Base-by-base conservation (phyloP, 2,797 vertebrate species). In the Sciurus carolinensis region DNA sequence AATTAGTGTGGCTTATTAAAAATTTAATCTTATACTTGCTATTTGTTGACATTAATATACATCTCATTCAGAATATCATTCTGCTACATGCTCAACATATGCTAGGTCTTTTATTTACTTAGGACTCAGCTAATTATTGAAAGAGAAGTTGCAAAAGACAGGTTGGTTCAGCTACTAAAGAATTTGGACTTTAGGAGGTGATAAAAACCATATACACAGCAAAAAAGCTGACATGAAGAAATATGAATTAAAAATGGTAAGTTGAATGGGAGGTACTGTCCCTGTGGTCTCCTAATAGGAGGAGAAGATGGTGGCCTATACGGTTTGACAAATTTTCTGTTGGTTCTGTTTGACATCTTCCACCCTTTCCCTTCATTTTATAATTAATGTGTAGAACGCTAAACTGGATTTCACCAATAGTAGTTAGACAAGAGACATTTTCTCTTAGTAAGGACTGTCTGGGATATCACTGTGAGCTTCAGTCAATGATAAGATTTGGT, bases 321-420 rank as follows among this genome's bases (percentile, higher is more conserved):
- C 62, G 89, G 42, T 76, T 67, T 71, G 3, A 87, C 14, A 71
- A 36, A 5, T 54, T 85, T 77, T 62, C 77, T 94, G 14, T 67
- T 54, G 26, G 36, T 77, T 90, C 15, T 92, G 22, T 69, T 91
- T 69, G 72, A 42, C 17, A 39, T 59, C 28, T 79, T 52, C 42
- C 52, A 52, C 30, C 12, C 42, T 90, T 22, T 88, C 83, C 24
- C n/a, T 87, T 94, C 11, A 42, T 42, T 91, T 92, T 96, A 87
- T 86, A 94, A 66, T 92, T 64, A 67, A 10, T 83, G 0, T 33
- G 26, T 91, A 50, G 75, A 76, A 95, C 71, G n/a, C 26, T 77
- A 67, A 76, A 39, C 44, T 95, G 17, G 50, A 96, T 89, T 89
- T 95, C 8, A 22, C 20, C 8, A 62, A 75, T 91, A 71, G 20